Base-by-base conservation (phyloP, 2,113 vertebrate genomes). In the Crotalus helleri region DNA sequence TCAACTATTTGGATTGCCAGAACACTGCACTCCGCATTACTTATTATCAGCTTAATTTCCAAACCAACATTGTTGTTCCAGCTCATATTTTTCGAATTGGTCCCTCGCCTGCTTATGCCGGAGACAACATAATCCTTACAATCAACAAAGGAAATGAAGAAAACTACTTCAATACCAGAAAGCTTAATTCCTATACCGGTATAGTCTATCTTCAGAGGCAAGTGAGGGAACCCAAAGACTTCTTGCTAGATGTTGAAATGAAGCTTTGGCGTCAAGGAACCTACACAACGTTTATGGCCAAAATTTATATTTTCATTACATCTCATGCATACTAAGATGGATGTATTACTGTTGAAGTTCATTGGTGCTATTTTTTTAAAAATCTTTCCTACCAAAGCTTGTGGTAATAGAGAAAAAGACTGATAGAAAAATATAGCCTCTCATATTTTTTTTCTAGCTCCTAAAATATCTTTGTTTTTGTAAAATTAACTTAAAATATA, bases 231-330 rank as follows among this genome's bases (percentile, higher is more conserved):
- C 98, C 98, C 0, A 98, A 97, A 95, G 99, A 99, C 97, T 99
- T 99, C 94, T 96, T 98, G 92, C 94, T 99, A 87, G 99, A 99
- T 0, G 99, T 99, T 64, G 99, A 99, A 96, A 99, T 99, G 99
- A 99, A 98, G 94, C 98, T 99, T 17, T 98, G 99, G 96, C 98
- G 99, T 19, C 98, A 99, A 96, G 99, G 98, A 87, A 97, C 97
- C 0, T 96, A 99, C 94, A 99, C 98, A 61, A 98, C 98, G 10
- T 99, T 99, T 96, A 97, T 99, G 86, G 98, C 98, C 96, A 98
- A 98, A 95, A 99, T 99, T 95, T 98, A 98, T 51, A 98, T 99
- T 92, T 99, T 99, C 95, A 99, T 99, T 95, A 99, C 98, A 0
- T 87, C 98, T 93, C 97, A 98, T 5, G 95, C 97, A 0, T 97